These are phyloP conservation scores for Eupithecia centaureata DNA, from an alignment of 2,888 invertebrate species.

Conservation along the genomic window DNA sequence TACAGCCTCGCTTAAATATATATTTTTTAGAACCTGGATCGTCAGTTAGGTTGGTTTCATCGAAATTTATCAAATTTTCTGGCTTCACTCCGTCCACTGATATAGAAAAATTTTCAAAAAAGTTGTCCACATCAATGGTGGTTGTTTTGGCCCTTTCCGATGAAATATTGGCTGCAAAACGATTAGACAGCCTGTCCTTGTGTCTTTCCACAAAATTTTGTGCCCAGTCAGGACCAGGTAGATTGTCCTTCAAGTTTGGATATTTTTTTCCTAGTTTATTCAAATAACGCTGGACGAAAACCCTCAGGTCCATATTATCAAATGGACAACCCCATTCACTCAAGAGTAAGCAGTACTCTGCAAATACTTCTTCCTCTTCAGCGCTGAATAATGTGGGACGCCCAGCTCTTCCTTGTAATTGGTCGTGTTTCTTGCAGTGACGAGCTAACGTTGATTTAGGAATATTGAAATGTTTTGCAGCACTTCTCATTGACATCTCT, in stretches of 20 bases:
- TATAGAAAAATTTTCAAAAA: conserved; percentile 36
- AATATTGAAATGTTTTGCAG: no score
- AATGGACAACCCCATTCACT: background rate
- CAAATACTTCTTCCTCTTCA: no score
- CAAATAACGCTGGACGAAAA: background rate
- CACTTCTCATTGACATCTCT: no score
- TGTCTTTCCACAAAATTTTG: background rate
- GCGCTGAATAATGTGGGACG: no score
- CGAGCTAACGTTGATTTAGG: no score
- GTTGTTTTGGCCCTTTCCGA: background rate
- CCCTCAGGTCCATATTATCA: background rate
- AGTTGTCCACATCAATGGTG: conserved; percentile 29
- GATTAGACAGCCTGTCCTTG: background rate
- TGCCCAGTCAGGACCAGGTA: background rate
- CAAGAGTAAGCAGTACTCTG: no score
- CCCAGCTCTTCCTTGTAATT: no score
- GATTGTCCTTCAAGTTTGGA: background rate
- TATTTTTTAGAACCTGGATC: conserved; percentile 41
- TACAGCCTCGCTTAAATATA: background rate
- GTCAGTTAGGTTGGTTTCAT: conserved; percentile 43
- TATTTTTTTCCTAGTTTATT: background rate
- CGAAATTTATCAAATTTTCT: conserved; percentile 31
- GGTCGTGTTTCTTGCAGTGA: no score
- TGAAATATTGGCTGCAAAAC: background rate
- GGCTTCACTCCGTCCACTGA: conserved; percentile 36